Base-by-base conservation (phyloP, 2,113 vertebrate species). In the zebrafish (Danio rerio) region DNA sequence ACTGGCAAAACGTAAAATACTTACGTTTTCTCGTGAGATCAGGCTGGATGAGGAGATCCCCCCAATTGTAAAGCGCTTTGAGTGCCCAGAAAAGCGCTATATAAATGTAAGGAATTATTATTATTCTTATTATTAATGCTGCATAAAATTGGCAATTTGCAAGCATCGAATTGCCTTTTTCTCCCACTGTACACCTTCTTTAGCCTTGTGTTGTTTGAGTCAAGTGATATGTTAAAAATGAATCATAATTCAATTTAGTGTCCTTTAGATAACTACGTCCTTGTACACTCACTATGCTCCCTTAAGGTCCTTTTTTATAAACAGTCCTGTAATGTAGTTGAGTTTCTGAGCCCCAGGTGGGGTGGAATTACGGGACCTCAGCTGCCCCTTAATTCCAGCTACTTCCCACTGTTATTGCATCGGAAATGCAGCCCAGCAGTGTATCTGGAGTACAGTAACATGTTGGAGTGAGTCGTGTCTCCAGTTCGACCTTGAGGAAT, bases 401-500 rank as follows among this genome's bases (percentile, higher is more conserved):
- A 40, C 58, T 52, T 63, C 75, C 58, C 20, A 15, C 45, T n/a
- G 59, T 78, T 31, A 52, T 78, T 78, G 31, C 82, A 42, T 77
- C 61, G 40, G 81, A 47, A 68, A 45, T 20, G 56, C 9, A 16
- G 59, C 31, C 31, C 16, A 56, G 63, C 56, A 56, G 69, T 42
- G 55, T 78, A 83, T 83, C 65, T 55, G 78, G 63, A 58, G 70
- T 87, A 87, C 80, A 82, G 73, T 55, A 56, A 65, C 70, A 63
- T 80, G 79, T 65, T 72, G n/a, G 75, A 45, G 40, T 82, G 76
- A 72, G 61, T 77, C 4, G 52, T 45, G 78, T 81, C 88, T 90
- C 85, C 90, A 83, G 50, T 84, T 86, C 78, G 88, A 93, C 93
- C 92, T 94, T 94, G 92, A 93, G 87, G 85, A 88, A 91, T 91